Conservation (phyloP, 2,797 vertebrate species). For the Tamandua tetradactyla region DNA sequence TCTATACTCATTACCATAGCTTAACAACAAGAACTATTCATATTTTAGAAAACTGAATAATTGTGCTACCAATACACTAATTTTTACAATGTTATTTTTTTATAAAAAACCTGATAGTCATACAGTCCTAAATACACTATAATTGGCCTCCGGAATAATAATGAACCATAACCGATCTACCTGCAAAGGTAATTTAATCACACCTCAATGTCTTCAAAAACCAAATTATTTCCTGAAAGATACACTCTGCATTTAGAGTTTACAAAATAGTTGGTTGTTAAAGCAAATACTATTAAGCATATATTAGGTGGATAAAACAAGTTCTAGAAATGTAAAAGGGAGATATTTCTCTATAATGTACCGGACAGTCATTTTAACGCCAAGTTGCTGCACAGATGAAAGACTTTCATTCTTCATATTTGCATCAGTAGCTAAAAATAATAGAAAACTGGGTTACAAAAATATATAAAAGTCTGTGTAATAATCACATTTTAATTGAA, state of each 20-base stretch:
- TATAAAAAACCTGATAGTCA: constrained; percentile 56
- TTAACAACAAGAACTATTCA: constrained; percentile 51
- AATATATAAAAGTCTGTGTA: constrained; percentile 63
- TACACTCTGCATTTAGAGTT: constrained; percentile 71
- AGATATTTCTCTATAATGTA: constrained; percentile 79
- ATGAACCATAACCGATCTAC: constrained; percentile 66
- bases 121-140: constrained; percentile 62
- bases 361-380: constrained; percentile 92
- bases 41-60: constrained; percentile 20
- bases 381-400: constrained; percentile 91
- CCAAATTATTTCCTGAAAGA: constrained; percentile 72
- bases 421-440: constrained; percentile 86
- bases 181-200: constrained; percentile 71
- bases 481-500: constrained; percentile 76
- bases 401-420: constrained; percentile 85
- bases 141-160: constrained; percentile 73
- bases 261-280: constrained; percentile 60
- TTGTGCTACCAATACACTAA: not conserved
- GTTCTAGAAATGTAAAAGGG: constrained; percentile 60
- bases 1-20: not conserved
- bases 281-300: constrained; percentile 74
- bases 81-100: constrained; percentile 28
- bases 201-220: constrained; percentile 62
- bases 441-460: constrained; percentile 66
- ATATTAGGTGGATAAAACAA: constrained; percentile 71